Base-by-base conservation (phyloP, 2,113 vertebrate species). In the Rhipidura dahli region DNA sequence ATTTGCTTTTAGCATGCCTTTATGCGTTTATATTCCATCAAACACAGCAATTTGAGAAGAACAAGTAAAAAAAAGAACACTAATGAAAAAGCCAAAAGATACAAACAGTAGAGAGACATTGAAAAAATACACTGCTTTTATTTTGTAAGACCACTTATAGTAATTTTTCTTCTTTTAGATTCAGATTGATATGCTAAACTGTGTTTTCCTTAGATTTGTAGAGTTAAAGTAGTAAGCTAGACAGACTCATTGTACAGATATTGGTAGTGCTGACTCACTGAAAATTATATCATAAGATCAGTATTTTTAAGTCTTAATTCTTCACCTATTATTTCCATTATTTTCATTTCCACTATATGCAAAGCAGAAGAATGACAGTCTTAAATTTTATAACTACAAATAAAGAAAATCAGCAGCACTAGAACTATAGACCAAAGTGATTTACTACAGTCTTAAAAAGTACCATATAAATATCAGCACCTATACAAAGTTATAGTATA, bases 391-490 rank as follows among this genome's bases (percentile, higher is more conserved):
- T 37, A 87, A 73, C 40, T 77, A 84, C 33, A 95, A 90, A 97
- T 96, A 91, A 96, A 95, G 83, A 95, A 60, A 93, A 78, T 21
- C 14, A 92, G 87, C 83, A 94, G 87, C 37, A 81, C 44, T 60
- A 97, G 63, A 97, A 63, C 37, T 24, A 75, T 7, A 87, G 84
- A 94, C 51, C 71, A 14, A 89, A 76, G 56, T 72, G 68, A 94
- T 96, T 96, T 90, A 87, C 66, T 79, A 45, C 18, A 63, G 86
- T 88, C 73, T 96, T 97, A 53, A 93, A 92, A 96, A 93, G 86
- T 64, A 90, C 76, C 89, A 95, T 75, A 96, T 72, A 83, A 92
- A 59, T 89, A 95, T 97, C 95, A 94, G 64, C 92, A 94, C 86
- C 75, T 56, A 49, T 15, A 71, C 7, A 49, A 87, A 77, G 77